Percentiles rank a stretch among this genome's conserved stretches.
Evolutionary conservation across 2,888 invertebrate species (phyloP).

Genomic region (Drosophila gaucha): DNA sequence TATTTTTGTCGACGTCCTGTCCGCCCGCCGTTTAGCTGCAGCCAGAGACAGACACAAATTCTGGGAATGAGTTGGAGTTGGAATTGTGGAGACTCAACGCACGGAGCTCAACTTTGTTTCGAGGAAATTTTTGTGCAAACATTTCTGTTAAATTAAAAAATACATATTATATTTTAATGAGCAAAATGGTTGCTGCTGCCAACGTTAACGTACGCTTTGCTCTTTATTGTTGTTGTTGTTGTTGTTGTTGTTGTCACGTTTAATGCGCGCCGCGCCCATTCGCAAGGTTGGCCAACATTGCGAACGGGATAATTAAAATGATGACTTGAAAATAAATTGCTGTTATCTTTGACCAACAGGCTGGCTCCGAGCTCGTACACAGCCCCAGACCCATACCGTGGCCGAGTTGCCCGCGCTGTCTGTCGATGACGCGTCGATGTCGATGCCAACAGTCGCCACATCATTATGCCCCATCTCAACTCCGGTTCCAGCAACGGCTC

Average conservation of each 20-base stretch:
- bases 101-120: slow-evolving; percentile 70
- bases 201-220: slow-evolving; percentile 25
- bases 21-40: slow-evolving; percentile 30
- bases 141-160: slow-evolving; percentile 84
- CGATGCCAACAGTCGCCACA: slow-evolving; percentile 62
- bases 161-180: slow-evolving; percentile 84
- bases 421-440: slow-evolving; percentile 75
- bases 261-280: slow-evolving; percentile 72
- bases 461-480: slow-evolving; percentile 57
- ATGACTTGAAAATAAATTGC: slow-evolving; percentile 84
- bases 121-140: slow-evolving; percentile 82
- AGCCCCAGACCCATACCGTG: neutral
- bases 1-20: slow-evolving; percentile 6
- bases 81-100: slow-evolving; percentile 47
- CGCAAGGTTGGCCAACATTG: slow-evolving; percentile 66
- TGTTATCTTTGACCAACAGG: slow-evolving; percentile 84
- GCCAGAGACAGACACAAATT: slow-evolving; percentile 46
- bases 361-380: slow-evolving; percentile 40
- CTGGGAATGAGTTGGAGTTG: slow-evolving; percentile 35
- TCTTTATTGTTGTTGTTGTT: slow-evolving; percentile 7
- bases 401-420: slow-evolving; percentile 6
- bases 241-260: slow-evolving; percentile 66
- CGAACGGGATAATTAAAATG: slow-evolving; percentile 83
- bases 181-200: slow-evolving; percentile 77
- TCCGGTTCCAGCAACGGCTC: slow-evolving; percentile 2